Evolutionary conservation across 2,797 vertebrate genomes (phyloP).

Genomic region (Psittacula echo): DNA sequence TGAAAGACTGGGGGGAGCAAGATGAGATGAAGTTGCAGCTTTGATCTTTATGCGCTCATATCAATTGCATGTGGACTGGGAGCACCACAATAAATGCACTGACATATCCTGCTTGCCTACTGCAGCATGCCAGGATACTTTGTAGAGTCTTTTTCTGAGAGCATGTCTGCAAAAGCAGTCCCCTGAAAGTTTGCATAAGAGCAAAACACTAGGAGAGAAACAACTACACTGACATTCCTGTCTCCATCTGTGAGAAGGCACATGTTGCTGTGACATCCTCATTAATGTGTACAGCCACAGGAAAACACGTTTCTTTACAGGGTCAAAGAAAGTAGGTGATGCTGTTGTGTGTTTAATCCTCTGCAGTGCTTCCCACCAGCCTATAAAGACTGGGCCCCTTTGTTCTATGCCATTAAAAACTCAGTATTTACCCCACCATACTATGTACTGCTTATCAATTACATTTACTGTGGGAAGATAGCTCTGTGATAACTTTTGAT

Average conservation of each 20-base stretch:
- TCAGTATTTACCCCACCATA: background rate
- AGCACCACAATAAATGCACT: background rate
- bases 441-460: fast-evolving
- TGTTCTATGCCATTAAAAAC: background rate
- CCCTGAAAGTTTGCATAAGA: background rate
- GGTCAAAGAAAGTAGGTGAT: background rate
- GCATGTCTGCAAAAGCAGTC: background rate
- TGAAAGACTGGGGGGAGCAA: background rate
- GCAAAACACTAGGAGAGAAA: background rate
- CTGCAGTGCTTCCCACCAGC: background rate
- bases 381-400: fast-evolving
- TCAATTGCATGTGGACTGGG: background rate
- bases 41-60: slow-evolving; percentile 18
- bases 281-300: background rate
- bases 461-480: background rate
- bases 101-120: background rate
- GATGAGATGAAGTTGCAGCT: background rate
- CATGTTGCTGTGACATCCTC: background rate
- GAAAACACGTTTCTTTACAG: background rate
- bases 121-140: background rate
- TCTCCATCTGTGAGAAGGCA: background rate
- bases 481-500: background rate
- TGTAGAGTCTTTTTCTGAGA: background rate
- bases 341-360: background rate
- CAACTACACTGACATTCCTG: background rate